Conservation (phyloP, 2,797 vertebrate species). For the Buphagus erythrorhynchus region DNA sequence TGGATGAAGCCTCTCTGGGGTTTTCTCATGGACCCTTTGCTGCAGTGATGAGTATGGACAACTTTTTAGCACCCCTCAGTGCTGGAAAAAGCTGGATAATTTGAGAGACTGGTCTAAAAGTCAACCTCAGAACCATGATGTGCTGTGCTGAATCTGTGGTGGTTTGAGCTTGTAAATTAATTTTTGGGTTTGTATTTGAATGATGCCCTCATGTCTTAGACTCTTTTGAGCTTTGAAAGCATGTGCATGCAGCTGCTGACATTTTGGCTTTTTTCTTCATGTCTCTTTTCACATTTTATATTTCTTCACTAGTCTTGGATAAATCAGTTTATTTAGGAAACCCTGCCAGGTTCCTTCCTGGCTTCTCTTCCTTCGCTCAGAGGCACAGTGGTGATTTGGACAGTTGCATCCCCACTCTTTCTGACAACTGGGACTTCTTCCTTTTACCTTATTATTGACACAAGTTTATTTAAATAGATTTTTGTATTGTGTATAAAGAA, state of each 20-base stretch:
- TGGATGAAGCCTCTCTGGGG: neutral
- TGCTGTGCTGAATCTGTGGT: conserved; percentile 31
- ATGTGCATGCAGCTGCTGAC: conserved; percentile 70
- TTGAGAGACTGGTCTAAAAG: neutral
- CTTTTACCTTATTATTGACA: neutral
- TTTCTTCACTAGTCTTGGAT: conserved; percentile 12
- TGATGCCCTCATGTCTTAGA: neutral
- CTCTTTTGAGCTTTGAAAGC: conserved; percentile 30
- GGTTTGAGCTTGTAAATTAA: conserved; percentile 38
- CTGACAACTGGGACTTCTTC: neutral
- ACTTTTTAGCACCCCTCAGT: neutral
- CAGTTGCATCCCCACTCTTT: neutral
- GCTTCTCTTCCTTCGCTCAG: neutral
- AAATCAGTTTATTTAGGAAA: neutral
- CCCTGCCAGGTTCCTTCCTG: neutral
- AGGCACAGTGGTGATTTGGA: neutral
- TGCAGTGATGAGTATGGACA: neutral
- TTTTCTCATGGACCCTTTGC: neutral
- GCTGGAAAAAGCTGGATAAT: neutral
- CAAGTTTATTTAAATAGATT: neutral
- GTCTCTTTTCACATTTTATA: neutral
- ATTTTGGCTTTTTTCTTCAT: neutral
- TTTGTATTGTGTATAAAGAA: neutral
- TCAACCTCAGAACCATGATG: conserved; percentile 48
- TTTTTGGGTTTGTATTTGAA: conserved; percentile 47